Evolutionary conservation across 2,797 vertebrate species (phyloP).

Genomic region (Clarias laeviceps): DNA sequence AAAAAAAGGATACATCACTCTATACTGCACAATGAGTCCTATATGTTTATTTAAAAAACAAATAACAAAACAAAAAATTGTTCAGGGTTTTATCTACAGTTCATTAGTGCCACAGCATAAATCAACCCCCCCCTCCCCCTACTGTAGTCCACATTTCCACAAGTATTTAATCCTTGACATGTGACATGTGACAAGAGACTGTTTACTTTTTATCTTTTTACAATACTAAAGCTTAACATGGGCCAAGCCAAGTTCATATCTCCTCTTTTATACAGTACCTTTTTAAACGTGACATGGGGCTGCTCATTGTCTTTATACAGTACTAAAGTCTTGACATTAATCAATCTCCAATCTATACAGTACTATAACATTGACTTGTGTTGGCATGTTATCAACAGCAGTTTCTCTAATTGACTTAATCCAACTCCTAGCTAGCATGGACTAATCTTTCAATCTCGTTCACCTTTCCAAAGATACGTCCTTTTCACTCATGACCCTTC

Average conservation of each 20-base stretch:
- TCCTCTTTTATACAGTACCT: neutral
- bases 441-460: neutral
- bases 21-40: too few species aligned
- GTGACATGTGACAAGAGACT: neutral
- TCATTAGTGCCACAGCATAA: too few species aligned
- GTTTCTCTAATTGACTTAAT: neutral
- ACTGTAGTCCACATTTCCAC: neutral
- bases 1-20: too few species aligned
- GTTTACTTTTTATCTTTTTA: neutral
- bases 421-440: neutral
- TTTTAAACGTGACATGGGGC: neutral
- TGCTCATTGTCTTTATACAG: neutral
- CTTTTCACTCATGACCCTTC: neutral
- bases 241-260: neutral
- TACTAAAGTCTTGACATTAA: too few species aligned
- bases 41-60: too few species aligned
- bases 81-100: too few species aligned
- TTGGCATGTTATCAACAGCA: neutral
- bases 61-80: too few species aligned
- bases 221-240: neutral
- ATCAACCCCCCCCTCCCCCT: too few species aligned
- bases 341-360: neutral
- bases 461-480: neutral
- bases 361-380: neutral
- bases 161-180: neutral